Base-by-base conservation (phyloP, 1,140 invertebrate species). In the Pantala flavescens region DNA sequence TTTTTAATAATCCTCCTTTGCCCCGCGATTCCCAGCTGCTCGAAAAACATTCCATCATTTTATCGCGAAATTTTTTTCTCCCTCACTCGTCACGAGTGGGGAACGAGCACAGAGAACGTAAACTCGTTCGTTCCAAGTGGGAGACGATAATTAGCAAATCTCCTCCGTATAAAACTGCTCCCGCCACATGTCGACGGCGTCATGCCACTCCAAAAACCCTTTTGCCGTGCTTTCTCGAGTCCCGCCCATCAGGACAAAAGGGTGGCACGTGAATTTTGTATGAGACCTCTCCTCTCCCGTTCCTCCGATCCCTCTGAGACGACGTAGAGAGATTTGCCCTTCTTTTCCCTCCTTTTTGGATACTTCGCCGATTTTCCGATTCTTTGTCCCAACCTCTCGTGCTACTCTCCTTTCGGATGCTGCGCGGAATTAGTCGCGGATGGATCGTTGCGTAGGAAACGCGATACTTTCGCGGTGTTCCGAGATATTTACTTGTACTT, bases 201-300 rank as follows among this genome's bases (percentile, higher is more conserved):
- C 49, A 63, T 12, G 12, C 3, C 49, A 63, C 49, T 63, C 49
- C 16, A 63, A 63, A 63, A n/a, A 36, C 28, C 49, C 49, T 14
- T 21, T 63, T 21, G 49, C 49, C 49, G 12, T 63, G 49, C 12
- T 63, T 63, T 63, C 49, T 19, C 49, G 49, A 63, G 49, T 63
- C 49, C 49, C 49, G 49, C 49, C 49, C 49, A 21, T 3, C 3
- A 63, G 49, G 49, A 63, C 49, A 63, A 63, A 63, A 63, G 49
- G 49, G 49, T 63, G n/a, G 49, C 49, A 21, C n/a, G n/a, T 63
- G 49, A 63, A 63, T 63, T 63, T 63, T 63, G 49, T 63, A 63
- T 63, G 49, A 63, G n/a, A n/a, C n/a, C n/a, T n/a, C 12, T 19
- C 12, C 49, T 21, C n/a, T 63, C 49, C 9, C 28, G 2, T 36